Evolutionary conservation across 1,140 invertebrate species (phyloP).

Genomic region (Battus philenor): DNA sequence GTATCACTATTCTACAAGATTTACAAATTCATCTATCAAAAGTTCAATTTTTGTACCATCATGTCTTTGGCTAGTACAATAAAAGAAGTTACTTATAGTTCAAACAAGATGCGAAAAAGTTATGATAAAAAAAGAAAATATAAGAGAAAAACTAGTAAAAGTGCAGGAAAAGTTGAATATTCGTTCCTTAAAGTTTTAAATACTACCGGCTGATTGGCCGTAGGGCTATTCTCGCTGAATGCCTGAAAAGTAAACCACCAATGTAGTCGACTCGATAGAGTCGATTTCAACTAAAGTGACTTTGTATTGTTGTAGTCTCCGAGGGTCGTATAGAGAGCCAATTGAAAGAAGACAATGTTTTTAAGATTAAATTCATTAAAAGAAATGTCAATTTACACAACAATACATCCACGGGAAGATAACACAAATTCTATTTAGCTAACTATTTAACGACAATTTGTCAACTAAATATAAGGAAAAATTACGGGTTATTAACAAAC

Average conservation of each 20-base stretch:
- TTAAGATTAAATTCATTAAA: neutral
- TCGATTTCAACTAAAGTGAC: slow-evolving; percentile 66
- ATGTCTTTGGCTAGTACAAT: slow-evolving; percentile 25
- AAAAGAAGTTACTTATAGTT: slow-evolving; percentile 34
- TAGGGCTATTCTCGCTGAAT: slow-evolving; percentile 81
- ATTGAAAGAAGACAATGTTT: slow-evolving; percentile 27
- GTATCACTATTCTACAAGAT: slow-evolving; percentile 29
- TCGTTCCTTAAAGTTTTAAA: slow-evolving; percentile 73
- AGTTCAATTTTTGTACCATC: slow-evolving; percentile 25
- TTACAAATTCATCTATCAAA: slow-evolving; percentile 21
- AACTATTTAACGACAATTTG: slow-evolving; percentile 63
- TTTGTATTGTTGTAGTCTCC: slow-evolving; percentile 64
- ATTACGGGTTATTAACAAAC: slow-evolving; percentile 64
- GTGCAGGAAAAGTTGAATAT: slow-evolving; percentile 69
- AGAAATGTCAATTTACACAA: slow-evolving; percentile 39
- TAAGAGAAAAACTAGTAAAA: slow-evolving; percentile 59
- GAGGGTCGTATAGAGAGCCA: slow-evolving; percentile 15
- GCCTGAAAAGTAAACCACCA: slow-evolving; percentile 79
- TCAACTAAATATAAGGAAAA: slow-evolving; percentile 63
- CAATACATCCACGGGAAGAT: slow-evolving; percentile 72
- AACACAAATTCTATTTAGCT: slow-evolving; percentile 66
- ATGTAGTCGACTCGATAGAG: slow-evolving; percentile 71
- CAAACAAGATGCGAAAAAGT: slow-evolving; percentile 69
- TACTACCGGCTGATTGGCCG: slow-evolving; percentile 81
- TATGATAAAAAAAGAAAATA: slow-evolving; percentile 50